phyloP scores from a whole-genome alignment of 2,113 vertebrate genomes.

The Coracopsis vasa region DNA sequence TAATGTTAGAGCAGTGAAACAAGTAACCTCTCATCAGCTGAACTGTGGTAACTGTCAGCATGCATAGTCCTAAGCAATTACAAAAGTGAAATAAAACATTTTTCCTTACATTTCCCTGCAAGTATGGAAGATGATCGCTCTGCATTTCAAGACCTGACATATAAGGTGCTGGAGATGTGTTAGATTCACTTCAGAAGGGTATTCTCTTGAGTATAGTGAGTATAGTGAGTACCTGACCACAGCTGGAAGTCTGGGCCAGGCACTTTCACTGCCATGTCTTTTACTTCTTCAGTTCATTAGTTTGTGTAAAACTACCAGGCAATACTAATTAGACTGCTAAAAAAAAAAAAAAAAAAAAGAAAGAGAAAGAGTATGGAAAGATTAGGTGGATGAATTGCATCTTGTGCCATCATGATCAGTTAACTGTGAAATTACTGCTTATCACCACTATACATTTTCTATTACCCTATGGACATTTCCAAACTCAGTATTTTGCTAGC shows the following conservation, averaged over 20 bases:
- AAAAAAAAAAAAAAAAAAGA: not conserved
- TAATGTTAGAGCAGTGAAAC: not conserved
- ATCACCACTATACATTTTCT: constrained; percentile 52
- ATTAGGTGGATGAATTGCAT: constrained; percentile 15
- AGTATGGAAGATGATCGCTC: not conserved
- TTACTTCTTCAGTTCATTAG: constrained; percentile 8
- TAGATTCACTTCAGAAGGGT: not conserved
- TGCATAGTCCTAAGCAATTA: not conserved
- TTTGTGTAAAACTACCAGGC: not conserved
- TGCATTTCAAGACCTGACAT: not conserved
- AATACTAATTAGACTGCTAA: not conserved
- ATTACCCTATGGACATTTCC: constrained; percentile 54
- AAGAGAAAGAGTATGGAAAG: not conserved
- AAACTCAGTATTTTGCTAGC: not conserved
- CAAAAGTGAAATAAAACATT: not conserved
- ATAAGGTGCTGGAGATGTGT: not conserved
- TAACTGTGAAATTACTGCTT: constrained; percentile 64
- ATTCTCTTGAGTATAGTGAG: not conserved
- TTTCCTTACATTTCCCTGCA: not conserved
- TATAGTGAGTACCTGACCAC: not conserved
- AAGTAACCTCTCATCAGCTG: not conserved
- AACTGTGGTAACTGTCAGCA: not conserved
- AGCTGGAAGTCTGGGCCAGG: not conserved
- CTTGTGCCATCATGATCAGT: constrained; percentile 33
- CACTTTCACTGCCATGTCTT: not conserved